These are phyloP conservation scores for Carlito syrichta DNA, from an alignment of 2,113 vertebrate species.

Conservation along the genomic window DNA sequence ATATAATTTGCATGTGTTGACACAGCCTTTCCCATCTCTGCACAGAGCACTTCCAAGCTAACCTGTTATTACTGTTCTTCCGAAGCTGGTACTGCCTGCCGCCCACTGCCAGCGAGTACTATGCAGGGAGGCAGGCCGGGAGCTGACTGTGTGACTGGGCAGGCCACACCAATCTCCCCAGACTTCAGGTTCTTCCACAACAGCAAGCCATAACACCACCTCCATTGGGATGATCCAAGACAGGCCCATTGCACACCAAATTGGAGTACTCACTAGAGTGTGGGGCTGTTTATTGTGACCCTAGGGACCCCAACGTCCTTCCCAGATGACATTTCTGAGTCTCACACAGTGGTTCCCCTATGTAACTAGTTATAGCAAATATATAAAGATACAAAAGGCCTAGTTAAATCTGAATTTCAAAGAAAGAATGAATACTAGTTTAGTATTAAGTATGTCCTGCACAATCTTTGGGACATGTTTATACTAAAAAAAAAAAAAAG, in stretches of 20 bases:
- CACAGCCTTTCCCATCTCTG: neutral
- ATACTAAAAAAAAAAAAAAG: neutral
- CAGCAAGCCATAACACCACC: rapidly evolving
- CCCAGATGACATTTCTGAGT: neutral
- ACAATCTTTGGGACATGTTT: neutral
- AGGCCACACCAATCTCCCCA: neutral
- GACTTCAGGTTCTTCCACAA: neutral
- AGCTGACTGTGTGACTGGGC: neutral
- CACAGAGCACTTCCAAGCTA: constrained; percentile 35
- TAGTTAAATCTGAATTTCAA: neutral
- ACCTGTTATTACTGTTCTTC: constrained; percentile 37
- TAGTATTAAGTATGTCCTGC: neutral
- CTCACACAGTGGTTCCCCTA: rapidly evolving
- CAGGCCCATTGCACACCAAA: rapidly evolving
- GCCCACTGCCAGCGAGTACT: constrained; percentile 29
- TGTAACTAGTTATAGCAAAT: neutral
- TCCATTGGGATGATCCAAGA: neutral
- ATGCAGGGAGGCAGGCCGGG: neutral
- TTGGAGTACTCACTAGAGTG: rapidly evolving
- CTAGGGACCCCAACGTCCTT: neutral
- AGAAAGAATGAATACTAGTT: neutral
- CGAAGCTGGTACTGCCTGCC: neutral
- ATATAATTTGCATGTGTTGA: constrained; percentile 56
- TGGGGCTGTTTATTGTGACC: neutral
- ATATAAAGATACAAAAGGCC: neutral